Evolutionary conservation across 1,140 invertebrate species (phyloP).

Genomic region (Nautilus pompilius): DNA sequence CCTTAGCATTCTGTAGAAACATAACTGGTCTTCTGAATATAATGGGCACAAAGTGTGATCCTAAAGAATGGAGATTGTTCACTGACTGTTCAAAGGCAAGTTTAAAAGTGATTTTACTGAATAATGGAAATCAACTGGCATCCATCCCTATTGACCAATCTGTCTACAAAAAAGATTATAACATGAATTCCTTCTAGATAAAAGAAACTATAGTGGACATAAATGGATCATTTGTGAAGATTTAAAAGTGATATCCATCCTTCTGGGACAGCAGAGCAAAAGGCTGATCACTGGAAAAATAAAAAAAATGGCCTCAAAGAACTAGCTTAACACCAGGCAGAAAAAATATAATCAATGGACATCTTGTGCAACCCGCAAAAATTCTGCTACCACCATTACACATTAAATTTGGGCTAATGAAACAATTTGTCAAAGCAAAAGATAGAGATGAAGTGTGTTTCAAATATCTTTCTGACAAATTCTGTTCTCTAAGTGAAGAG

Average conservation of each 20-base stretch:
- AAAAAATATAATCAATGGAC: not conserved
- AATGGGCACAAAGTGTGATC: not conserved
- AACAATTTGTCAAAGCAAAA: not conserved
- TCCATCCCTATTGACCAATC: no score
- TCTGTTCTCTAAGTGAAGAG: not conserved
- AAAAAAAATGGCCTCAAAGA: not conserved
- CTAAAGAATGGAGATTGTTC: not conserved
- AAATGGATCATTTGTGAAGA: not conserved
- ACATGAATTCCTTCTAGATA: not conserved
- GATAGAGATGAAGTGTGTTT: not conserved
- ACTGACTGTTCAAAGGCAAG: not conserved
- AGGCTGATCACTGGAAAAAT: not conserved
- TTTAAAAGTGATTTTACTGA: not conserved
- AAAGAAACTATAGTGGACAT: not conserved
- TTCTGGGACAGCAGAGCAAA: conserved; percentile 1
- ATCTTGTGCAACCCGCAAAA: not conserved
- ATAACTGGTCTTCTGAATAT: not conserved
- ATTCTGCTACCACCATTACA: not conserved
- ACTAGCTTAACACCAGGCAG: not conserved
- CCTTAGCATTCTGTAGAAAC: no score
- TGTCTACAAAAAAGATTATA: not conserved
- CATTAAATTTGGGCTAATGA: not conserved
- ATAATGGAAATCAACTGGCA: not conserved
- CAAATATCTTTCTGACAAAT: not conserved
- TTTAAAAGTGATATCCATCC: not conserved